These are phyloP conservation scores for Chymomyza fuscimana DNA, from an alignment of 2,888 invertebrate genomes.

Conservation along the genomic window DNA sequence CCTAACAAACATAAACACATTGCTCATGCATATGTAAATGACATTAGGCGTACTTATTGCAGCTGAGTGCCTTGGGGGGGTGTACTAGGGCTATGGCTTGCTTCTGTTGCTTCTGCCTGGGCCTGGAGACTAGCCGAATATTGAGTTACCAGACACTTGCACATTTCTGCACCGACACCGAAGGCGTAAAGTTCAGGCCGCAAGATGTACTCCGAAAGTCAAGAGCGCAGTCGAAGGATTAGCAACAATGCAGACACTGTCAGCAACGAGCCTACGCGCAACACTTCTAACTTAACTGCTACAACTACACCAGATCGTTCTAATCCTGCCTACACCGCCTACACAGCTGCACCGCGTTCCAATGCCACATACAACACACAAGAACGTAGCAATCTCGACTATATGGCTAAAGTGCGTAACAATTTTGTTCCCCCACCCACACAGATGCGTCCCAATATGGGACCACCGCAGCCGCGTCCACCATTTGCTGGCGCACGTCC, in stretches of 20 bases:
- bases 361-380: background rate
- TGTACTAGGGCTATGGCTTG: background rate
- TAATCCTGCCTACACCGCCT: conserved; percentile 18
- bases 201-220: conserved; percentile 35
- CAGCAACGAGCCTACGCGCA: conserved; percentile 8
- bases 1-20: background rate
- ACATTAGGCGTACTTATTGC: conserved; percentile 27
- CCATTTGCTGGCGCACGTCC: conserved; percentile 69
- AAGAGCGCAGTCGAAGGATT: background rate
- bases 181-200: conserved; percentile 60
- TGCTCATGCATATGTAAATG: conserved; percentile 43
- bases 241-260: conserved; percentile 14
- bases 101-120: background rate
- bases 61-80: conserved; percentile 16
- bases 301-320: background rate
- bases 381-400: conserved; percentile 11
- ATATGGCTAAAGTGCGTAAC: conserved; percentile 32
- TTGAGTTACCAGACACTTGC: conserved; percentile 74
- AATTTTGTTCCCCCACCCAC: conserved; percentile 55
- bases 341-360: background rate
- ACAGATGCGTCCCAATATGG: conserved; percentile 75
- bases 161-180: conserved; percentile 75
- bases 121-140: conserved; percentile 48
- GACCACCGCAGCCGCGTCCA: conserved; percentile 70
- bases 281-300: conserved; percentile 1